Evolutionary conservation across 1,140 invertebrate species (phyloP).

Genomic region (Nomia melanderi): DNA sequence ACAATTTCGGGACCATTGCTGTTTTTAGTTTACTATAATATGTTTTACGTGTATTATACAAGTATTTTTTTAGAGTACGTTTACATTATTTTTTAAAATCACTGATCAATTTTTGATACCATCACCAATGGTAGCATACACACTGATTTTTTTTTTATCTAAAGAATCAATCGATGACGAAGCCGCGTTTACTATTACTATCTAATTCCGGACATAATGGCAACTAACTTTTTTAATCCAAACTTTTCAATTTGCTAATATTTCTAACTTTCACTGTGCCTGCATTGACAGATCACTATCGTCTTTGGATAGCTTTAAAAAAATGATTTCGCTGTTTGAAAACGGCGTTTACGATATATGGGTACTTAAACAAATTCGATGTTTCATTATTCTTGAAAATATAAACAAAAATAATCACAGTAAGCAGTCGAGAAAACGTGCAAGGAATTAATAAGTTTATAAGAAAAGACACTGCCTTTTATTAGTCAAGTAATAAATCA

Average conservation of each 20-base stretch:
- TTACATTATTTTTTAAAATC: constrained; percentile 43
- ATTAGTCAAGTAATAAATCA: constrained; percentile 18
- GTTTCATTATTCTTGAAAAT: background rate
- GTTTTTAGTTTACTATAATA: constrained; percentile 40
- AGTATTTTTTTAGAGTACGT: constrained; percentile 35
- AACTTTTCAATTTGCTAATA: background rate
- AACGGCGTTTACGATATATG: background rate
- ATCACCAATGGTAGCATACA: constrained; percentile 19
- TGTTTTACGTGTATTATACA: constrained; percentile 36
- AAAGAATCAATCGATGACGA: constrained; percentile 33
- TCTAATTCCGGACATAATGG: background rate
- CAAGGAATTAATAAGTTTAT: background rate
- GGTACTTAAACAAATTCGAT: constrained; percentile 27
- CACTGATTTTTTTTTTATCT: constrained; percentile 41
- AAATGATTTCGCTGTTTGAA: background rate
- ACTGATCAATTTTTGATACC: constrained; percentile 25
- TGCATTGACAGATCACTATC: constrained; percentile 1
- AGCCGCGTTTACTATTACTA: background rate
- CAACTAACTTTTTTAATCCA: constrained; percentile 1
- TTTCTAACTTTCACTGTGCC: background rate
- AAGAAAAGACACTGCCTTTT: constrained; percentile 9
- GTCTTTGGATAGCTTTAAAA: background rate
- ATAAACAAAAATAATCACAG: background rate
- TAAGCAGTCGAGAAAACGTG: background rate
- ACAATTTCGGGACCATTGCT: constrained; percentile 65